Base-by-base conservation (phyloP, 2,888 invertebrate species). In the Drosophila silvestris region DNA sequence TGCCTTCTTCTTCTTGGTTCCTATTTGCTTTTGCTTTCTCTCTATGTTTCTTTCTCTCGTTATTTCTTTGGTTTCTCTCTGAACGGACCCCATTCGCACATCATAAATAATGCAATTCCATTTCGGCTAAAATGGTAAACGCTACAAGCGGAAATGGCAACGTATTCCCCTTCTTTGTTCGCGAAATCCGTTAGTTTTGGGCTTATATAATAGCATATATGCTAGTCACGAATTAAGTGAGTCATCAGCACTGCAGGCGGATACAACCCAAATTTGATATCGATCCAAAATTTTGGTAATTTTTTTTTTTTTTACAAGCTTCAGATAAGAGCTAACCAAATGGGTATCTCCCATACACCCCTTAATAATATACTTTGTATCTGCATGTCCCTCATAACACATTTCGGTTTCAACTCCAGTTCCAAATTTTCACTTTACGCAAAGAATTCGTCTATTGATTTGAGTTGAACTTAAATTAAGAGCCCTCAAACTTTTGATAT, bases 91-190 rank as follows among this genome's bases (percentile, higher is more conserved):
- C 44, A 65, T 65, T n/a, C 30, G 52, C 33, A 50, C 32, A 39
- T 44, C 60, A 68, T 54, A 41, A 50, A 61, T 44, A 51, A n/a
- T 64, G 56, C 79, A 64, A 74, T 79, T 61, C 67, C 67, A 64
- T 65, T 66, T 41, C 28, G 30, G 60, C 66, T 10, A 53, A 73
- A 77, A 64, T 65, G 66, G 74, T 64, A 61, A 75, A 33, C 69
- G 39, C 39, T 35, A 39, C 62, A 53, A 61, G 28, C 77, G 81
- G 58, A 78, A 81, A 77, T 62, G 54, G 22, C 57, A 54, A 60
- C 52, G 12, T 41, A 28, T 52, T 30, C 58, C 33, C 12, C 9
- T 59, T 47, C 35, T 35, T 53, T 37, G 37, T 47, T 39, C 26
- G 37, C 6, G 30, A 65, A 59, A 47, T 51, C 51, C 70, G 52